Evolutionary conservation across 2,797 vertebrate genomes (phyloP), one percentile per base, ranked within the genome.

Genomic region (Oceanodroma leucorhoa): DNA sequence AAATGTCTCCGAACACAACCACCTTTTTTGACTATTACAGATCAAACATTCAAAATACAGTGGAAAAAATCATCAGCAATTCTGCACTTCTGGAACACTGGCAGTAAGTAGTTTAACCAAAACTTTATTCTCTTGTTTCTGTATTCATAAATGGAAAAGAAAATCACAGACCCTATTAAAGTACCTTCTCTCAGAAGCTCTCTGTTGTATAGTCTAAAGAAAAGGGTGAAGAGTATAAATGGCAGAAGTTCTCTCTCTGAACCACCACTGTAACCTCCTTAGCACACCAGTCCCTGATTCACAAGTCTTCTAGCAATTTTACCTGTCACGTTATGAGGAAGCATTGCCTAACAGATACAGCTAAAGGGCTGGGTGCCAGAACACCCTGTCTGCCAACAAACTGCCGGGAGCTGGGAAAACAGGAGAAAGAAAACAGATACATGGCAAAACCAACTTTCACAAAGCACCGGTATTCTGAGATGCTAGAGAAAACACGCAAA

Each of bases 271-370:
- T 5, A 48, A 22, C 71, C 72, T 43, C 55, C 67, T 57, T 14
- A 46, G 62, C 55, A 17, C 3, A 65, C 16, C 26, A 10, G 75
- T 7, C 58, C 2, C 67, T 10, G 3, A 48, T 5, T 15, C 62
- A 57, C 11, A 22, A 51, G 38, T 4, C 40, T 38, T 58, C 41
- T 0, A 32, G 54, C 38, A 36, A 58, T 54, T 78, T 30, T 38
- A 93, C 88, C 90, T 84, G 88, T 22, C 58, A 6, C 7, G 22
- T 12, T 40, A 29, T 0, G 30, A 89, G 55, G 32, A 73, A 62
- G 29, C 41, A 29, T 4, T 5, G 1, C 6, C 38, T 24, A 48
- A 76, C 0, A 60, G n/a, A 32, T 6, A 29, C 29, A 54, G 54
- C 13, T 21, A 7, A 11, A 76, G 75, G 76, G 77, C 64, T 83